phyloP scores from a whole-genome alignment of 30 jellyfish, hydroid and myxozoan genomes.

The Mastigias papua region DNA sequence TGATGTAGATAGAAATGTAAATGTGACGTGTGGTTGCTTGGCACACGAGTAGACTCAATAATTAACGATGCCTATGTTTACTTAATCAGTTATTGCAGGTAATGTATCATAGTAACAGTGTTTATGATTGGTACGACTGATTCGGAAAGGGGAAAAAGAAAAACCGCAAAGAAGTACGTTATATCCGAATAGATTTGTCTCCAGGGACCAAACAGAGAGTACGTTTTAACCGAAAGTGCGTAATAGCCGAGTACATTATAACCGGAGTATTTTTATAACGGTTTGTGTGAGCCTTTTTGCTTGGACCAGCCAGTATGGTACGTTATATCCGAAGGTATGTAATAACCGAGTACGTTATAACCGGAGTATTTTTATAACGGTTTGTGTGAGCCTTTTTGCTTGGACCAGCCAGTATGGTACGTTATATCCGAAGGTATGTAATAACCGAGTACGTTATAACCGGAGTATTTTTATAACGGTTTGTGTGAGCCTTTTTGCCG shows the following conservation, averaged over 20 bases:
- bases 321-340: slow-evolving; percentile 52
- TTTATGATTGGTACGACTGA: not conserved
- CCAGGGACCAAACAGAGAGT: not conserved
- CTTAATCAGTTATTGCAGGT: no score
- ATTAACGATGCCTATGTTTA: no score
- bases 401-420: not conserved
- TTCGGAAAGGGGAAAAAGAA: not conserved
- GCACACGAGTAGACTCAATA: no score
- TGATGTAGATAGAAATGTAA: not conserved
- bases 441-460: not conserved
- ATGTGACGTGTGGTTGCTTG: no score
- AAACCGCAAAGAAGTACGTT: not conserved
- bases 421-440: not conserved
- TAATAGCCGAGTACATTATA: not conserved
- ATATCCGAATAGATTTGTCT: not conserved
- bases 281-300: slow-evolving; percentile 8
- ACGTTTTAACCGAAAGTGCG: not conserved
- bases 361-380: slow-evolving; percentile 16
- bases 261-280: not conserved
- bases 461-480: not conserved
- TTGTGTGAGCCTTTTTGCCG: slow-evolving; percentile 11
- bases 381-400: slow-evolving; percentile 13
- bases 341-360: slow-evolving; percentile 5
- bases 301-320: slow-evolving; percentile 15
- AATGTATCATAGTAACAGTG: not conserved